Evolutionary conservation across 1,140 invertebrate genomes (phyloP).

Genomic region (Bombus polaris): DNA sequence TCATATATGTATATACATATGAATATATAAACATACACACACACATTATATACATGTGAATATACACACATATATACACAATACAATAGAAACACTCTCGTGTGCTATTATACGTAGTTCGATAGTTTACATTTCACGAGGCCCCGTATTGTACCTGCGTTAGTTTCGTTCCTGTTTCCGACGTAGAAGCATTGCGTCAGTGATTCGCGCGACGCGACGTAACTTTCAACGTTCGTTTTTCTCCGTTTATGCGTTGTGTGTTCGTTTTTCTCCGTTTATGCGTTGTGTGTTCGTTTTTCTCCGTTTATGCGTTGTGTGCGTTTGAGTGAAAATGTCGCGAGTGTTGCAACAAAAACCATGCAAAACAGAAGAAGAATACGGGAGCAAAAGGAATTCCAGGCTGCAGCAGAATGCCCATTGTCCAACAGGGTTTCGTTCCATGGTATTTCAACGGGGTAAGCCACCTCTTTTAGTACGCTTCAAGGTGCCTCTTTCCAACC

Average conservation of each 20-base stretch:
- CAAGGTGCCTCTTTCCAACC: slow-evolving; percentile 19
- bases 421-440: slow-evolving; percentile 16
- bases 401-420: slow-evolving; percentile 15
- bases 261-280: background rate
- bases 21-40: too few species aligned
- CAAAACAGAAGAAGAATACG: slow-evolving; percentile 22
- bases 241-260: slow-evolving; percentile 7
- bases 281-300: background rate
- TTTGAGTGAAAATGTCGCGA: slow-evolving; percentile 33
- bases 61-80: too few species aligned
- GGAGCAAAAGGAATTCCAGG: slow-evolving; percentile 12
- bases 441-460: slow-evolving; percentile 30
- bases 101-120: too few species aligned
- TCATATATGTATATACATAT: too few species aligned
- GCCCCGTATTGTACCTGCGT: too few species aligned
- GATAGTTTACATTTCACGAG: background rate
- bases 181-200: background rate
- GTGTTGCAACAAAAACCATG: background rate
- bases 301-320: slow-evolving; percentile 14
- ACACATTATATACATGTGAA: too few species aligned
- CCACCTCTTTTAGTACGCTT: slow-evolving; percentile 18
- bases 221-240: background rate
- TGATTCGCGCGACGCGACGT: background rate
- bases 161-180: background rate
- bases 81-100: too few species aligned